phyloP scores from a whole-genome alignment of 2,797 vertebrate species.

The Megaceryle alcyon region DNA sequence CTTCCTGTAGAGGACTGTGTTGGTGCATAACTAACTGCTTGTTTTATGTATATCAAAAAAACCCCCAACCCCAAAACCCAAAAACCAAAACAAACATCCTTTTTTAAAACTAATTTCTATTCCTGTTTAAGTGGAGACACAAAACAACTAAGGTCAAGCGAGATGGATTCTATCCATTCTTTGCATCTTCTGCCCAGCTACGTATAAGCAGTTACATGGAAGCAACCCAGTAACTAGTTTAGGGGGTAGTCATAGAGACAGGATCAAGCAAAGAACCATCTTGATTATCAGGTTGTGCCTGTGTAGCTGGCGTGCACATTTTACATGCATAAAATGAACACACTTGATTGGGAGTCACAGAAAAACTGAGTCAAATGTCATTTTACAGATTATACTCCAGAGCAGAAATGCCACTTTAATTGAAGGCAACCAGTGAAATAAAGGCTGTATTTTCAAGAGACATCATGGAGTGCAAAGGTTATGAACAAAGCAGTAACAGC shows the following conservation, averaged over 20 bases:
- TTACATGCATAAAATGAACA: conserved; percentile 22
- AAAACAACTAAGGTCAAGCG: background rate
- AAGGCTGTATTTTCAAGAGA: conserved; percentile 62
- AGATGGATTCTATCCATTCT: background rate
- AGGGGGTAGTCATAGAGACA: background rate
- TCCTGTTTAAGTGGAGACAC: background rate
- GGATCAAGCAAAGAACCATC: background rate
- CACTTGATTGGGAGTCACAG: background rate
- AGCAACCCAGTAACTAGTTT: background rate
- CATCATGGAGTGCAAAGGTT: conserved; percentile 74
- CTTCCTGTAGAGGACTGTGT: background rate
- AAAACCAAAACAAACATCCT: too few species aligned
- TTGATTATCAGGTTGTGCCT: background rate
- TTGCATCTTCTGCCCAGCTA: background rate
- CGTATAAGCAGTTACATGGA: background rate
- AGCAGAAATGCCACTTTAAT: conserved; percentile 55
- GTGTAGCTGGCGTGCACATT: background rate
- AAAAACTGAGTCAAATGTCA: conserved; percentile 34
- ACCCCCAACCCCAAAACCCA: too few species aligned
- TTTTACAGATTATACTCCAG: conserved; percentile 48
- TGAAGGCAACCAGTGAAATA: conserved; percentile 58
- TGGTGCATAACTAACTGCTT: background rate
- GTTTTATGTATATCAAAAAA: background rate
- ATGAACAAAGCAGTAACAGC: conserved; percentile 77
- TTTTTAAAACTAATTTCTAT: background rate